Percentiles rank a stretch among this genome's conserved stretches.
Conservation (phyloP, 2,113 vertebrate genomes). For the Carlito syrichta region DNA sequence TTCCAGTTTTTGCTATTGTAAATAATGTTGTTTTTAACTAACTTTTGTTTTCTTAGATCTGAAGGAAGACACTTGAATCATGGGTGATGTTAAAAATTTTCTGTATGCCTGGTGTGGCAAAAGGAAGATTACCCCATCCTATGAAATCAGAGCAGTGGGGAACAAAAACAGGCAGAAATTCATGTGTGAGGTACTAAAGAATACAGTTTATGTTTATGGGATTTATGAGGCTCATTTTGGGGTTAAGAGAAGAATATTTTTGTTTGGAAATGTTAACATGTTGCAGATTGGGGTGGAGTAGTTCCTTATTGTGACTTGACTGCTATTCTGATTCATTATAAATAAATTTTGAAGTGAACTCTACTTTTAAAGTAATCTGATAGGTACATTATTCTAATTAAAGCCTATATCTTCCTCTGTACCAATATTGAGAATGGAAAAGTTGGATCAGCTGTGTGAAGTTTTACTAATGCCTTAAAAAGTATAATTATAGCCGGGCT, state of each 20-base stretch:
- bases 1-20: background rate
- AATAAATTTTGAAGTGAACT: background rate
- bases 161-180: slow-evolving; percentile 96
- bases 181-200: slow-evolving; percentile 89
- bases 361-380: background rate
- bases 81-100: slow-evolving; percentile 97
- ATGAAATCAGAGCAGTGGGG: slow-evolving; percentile 92
- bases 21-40: slow-evolving; percentile 22
- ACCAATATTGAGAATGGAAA: background rate
- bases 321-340: background rate
- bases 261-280: slow-evolving; percentile 12
- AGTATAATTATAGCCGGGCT: too few species aligned
- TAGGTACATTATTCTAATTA: background rate
- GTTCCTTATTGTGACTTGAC: background rate
- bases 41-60: slow-evolving; percentile 57
- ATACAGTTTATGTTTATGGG: background rate
- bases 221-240: background rate
- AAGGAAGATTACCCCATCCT: slow-evolving; percentile 91
- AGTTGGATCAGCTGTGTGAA: background rate
- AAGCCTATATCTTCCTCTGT: background rate
- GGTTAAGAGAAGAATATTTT: background rate
- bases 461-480: background rate
- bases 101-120: slow-evolving; percentile 97
- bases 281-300: background rate
- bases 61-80: slow-evolving; percentile 75